Evolutionary conservation across 1,140 invertebrate species (phyloP), one percentile per base, ranked within the genome.

Genomic region (Aphelenchoides avenae): DNA sequence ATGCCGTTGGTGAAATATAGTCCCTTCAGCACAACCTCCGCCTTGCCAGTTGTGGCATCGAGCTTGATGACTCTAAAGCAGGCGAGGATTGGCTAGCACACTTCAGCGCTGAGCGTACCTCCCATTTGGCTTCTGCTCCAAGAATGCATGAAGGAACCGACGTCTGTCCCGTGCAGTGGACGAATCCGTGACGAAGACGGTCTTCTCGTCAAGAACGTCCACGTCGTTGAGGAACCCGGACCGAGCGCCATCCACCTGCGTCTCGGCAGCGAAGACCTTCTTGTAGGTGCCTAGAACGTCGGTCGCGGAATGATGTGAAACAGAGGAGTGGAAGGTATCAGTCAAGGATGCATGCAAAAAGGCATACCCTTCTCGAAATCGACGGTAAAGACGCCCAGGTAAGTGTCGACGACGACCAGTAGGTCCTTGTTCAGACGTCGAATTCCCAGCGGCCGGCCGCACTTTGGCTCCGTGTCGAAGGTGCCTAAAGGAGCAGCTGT

Each of bases 1-100:
- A 80, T 41, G n/a, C 78, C 78, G 64, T 80, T 80, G 18, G 79
- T 70, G 43, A 80, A 70, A 36, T 76, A 66, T 5, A 80, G 61
- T 0, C 64, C 65, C 20, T 70, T 64, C 18, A 70, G 43, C 4
- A 78, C 43, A 6, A 71, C 57, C 27, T 44, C 57, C 18, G 63
- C 53, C 36, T 59, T 40, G 30, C 61, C 65, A 30, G 68, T 73
- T 24, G 44, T 43, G 9, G 74, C 55, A 27, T 78, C 57, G 26
- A 73, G 63, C 5, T 59, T 47, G 24, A 80, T 34, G 6, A 80
- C 61, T 33, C 78, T 72, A 57, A 58, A 59, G 15, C 15, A 15
- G 11, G n/a, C 34, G n/a, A 36, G 34, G n/a, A 36, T 11, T 36
- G 34, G n/a, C 11, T 36, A 36, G 34, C n/a, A 13, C 31, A 73